Percentiles rank a stretch among this genome's conserved stretches.
Conservation (phyloP, 2,113 vertebrate species). For the Tonatia bakeri region DNA sequence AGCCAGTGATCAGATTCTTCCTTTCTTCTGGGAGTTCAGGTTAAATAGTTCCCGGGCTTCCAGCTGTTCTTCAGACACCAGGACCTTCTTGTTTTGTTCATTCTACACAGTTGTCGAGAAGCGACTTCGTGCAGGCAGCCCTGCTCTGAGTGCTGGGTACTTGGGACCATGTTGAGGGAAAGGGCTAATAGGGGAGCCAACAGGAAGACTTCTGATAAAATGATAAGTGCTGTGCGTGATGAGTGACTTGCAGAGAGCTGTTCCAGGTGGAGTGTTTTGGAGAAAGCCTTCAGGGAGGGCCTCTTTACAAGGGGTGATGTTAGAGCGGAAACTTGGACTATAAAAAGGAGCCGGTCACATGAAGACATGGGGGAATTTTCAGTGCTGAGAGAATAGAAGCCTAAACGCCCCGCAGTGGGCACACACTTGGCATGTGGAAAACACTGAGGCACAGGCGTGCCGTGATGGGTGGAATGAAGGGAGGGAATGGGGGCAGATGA, state of each 20-base stretch:
- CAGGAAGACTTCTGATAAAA: background rate
- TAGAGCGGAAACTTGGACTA: background rate
- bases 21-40: background rate
- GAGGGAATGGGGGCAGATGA: background rate
- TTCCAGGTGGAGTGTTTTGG: background rate
- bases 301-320: background rate
- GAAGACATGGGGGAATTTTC: background rate
- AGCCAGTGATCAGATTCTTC: background rate
- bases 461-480: too few relatives aligned
- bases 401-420: background rate
- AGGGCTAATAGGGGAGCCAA: background rate
- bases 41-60: background rate
- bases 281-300: background rate
- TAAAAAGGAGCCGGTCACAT: background rate
- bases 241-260: background rate
- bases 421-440: background rate
- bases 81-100: background rate
- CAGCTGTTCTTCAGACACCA: background rate
- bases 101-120: background rate
- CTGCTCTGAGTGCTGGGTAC: background rate
- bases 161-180: background rate
- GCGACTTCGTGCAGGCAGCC: background rate
- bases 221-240: background rate
- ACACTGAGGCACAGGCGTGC: background rate
- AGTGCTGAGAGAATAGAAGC: background rate